Base-by-base conservation (phyloP, 2,888 invertebrate species). In the Panopea generosa region DNA sequence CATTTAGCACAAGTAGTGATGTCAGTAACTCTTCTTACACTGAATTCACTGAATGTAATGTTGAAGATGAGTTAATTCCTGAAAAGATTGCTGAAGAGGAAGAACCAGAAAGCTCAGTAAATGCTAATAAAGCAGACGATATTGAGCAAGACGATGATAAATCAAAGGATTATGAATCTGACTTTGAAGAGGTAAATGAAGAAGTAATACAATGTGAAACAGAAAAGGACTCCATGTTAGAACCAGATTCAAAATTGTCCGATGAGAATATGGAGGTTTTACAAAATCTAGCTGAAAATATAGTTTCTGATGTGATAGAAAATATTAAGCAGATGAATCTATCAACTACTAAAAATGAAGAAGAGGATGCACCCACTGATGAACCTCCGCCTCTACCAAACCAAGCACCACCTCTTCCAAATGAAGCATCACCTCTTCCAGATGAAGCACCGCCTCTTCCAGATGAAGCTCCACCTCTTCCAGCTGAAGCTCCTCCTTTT, bases 41-140 rank as follows among this genome's bases (percentile, higher is more conserved):
- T 49, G 80, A 80, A 2, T 80, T 80, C 47, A 73, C 57, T 57
- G 76, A 80, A 47, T 80, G 80, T 77, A 60, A 74, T 74, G 80
- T 80, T 27, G 76, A 76, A 61, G 72, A 77, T 66, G 76, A 70
- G n/a, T 68, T 71, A 11, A 53, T 71, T 50, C 72, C 70, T n/a
- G 71, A 70, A 53, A 60, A 81, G 26, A 77, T 77, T 27, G 53
- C 20, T 9, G 77, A 77, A 72, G 77, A 74, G 50, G 71, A 76
- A 47, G 76, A 80, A 63, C 24, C 47, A 3, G 59, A 66, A 29
- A 45, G 24, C 33, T 38, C 47, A 22, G 59, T 52, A 47, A 29
- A 40, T 29, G 59, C 43, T 45, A 45, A 45, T 45, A n/a, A 4
- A 9, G 16, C n/a, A 18, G 16, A 45, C 6, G 20, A 18, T 6